Conservation (phyloP, 2,113 vertebrate species). For the Oreochromis aureus region DNA sequence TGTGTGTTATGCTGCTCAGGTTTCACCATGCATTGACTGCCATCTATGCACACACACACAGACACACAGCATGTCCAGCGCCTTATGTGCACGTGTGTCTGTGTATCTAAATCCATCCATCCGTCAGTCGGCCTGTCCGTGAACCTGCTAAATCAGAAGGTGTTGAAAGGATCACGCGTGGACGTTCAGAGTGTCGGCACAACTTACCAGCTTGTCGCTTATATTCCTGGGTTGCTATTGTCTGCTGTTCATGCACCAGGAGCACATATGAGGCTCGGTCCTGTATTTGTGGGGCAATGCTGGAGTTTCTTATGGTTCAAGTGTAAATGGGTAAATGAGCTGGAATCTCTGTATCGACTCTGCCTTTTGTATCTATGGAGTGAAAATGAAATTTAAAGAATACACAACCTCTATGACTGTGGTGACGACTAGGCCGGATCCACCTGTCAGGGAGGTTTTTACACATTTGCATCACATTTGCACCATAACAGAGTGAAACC, state of each 20-base stretch:
- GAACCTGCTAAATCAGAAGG: constrained; percentile 53
- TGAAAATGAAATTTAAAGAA: not conserved
- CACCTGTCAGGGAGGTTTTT: not conserved
- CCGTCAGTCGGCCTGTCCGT: constrained; percentile 7
- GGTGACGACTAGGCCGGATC: not conserved
- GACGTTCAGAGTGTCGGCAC: not conserved
- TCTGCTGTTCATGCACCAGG: not conserved
- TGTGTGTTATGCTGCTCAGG: constrained; percentile 1
- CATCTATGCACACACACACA: not conserved
- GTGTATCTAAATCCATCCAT: constrained; percentile 8
- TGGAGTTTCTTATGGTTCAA: not conserved
- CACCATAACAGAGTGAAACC: fast-evolving
- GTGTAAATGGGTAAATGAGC: not conserved
- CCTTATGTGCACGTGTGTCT: not conserved
- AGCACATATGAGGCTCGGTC: not conserved
- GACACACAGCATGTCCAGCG: not conserved
- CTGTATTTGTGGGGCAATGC: not conserved
- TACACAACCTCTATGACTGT: not conserved
- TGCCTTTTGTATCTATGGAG: not conserved
- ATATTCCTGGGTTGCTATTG: constrained; percentile 22
- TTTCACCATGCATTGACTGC: constrained; percentile 13
- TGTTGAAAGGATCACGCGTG: constrained; percentile 32
- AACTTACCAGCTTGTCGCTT: not conserved
- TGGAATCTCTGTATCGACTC: not conserved
- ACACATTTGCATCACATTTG: not conserved